A percentile compares a stretch with the other conserved stretches of the same genome.
phyloP scores from a whole-genome alignment of 1,140 invertebrate genomes.

The Musca domestica region DNA sequence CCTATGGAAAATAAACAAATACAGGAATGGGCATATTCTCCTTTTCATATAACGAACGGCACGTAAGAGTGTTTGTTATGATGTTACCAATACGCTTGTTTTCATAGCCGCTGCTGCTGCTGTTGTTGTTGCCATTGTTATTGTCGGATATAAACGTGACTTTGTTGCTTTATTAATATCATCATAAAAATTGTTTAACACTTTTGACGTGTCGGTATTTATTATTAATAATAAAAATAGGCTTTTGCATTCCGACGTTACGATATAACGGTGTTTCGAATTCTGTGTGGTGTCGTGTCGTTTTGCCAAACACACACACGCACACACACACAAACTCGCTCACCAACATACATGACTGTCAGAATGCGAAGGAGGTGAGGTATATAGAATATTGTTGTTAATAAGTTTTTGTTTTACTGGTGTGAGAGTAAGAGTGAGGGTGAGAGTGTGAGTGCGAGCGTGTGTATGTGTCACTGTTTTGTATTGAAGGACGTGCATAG shows the following conservation, averaged over 20 bases:
- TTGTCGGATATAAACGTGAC: constrained; percentile 21
- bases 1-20: too few relatives aligned
- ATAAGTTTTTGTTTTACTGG: background rate
- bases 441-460: background rate
- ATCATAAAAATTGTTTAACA: constrained; percentile 26
- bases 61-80: background rate
- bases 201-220: constrained; percentile 26
- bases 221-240: constrained; percentile 26
- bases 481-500: background rate
- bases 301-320: too few relatives aligned
- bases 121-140: background rate
- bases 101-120: background rate
- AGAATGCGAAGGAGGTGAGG: too few relatives aligned
- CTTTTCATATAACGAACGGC: too few relatives aligned
- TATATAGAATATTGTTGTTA: background rate
- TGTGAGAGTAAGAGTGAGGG: background rate
- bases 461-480: background rate
- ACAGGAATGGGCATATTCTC: too few relatives aligned
- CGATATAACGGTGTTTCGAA: too few relatives aligned
- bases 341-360: too few relatives aligned
- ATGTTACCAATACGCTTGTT: background rate
- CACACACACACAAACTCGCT: too few relatives aligned
- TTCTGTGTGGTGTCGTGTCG: too few relatives aligned
- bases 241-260: background rate
- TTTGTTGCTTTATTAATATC: constrained; percentile 26